Percentiles rank a stretch among this genome's conserved stretches.
phyloP scores from a whole-genome alignment of 2,113 vertebrate species.

The Gallinago media region DNA sequence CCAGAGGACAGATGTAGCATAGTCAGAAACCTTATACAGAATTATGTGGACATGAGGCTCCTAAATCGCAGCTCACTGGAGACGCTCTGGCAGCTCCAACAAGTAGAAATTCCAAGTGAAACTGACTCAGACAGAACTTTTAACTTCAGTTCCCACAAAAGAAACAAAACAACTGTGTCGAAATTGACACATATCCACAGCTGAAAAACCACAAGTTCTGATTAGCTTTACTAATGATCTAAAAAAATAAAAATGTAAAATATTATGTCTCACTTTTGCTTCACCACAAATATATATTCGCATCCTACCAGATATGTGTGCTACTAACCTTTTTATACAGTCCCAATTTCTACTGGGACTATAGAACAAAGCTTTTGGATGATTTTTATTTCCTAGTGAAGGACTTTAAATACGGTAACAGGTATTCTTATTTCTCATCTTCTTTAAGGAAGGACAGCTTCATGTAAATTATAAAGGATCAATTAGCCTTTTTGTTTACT shows the following conservation, averaged over 20 bases:
- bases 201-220: background rate
- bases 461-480: background rate
- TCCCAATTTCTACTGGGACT: background rate
- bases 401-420: background rate
- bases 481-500: background rate
- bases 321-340: background rate
- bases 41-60: background rate
- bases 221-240: background rate
- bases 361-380: background rate
- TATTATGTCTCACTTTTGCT: background rate
- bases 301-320: accelerated
- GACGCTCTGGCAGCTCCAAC: background rate
- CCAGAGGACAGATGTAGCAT: background rate
- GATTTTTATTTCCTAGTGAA: background rate
- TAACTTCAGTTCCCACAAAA: background rate
- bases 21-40: background rate
- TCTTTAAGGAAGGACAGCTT: background rate
- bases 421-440: background rate
- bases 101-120: background rate
- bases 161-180: background rate
- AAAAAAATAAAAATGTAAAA: background rate
- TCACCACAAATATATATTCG: background rate
- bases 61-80: background rate
- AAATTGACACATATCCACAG: background rate
- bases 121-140: background rate